phyloP scores from a whole-genome alignment of 2,888 invertebrate genomes.

The Mythimna vitellina region DNA sequence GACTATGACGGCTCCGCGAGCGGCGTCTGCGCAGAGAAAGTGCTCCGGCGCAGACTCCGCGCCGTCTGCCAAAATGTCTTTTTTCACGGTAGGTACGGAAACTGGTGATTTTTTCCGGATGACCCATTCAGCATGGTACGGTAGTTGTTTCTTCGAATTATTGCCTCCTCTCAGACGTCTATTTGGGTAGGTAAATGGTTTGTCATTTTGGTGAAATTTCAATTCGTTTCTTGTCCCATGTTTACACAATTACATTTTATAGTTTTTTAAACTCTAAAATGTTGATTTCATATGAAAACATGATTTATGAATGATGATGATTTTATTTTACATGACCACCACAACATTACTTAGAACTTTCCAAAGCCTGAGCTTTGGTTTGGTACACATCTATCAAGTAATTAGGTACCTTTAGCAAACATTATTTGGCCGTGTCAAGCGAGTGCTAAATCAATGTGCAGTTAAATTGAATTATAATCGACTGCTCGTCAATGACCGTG shows the following conservation, averaged over 20 bases:
- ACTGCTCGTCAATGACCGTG: constrained; percentile 67
- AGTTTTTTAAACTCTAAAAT: constrained; percentile 7
- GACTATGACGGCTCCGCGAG: constrained; percentile 78
- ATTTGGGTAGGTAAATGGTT: constrained; percentile 48
- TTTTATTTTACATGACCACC: constrained; percentile 9
- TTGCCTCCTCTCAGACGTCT: constrained; percentile 29
- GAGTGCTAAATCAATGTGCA: constrained; percentile 59
- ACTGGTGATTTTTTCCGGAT: constrained; percentile 85
- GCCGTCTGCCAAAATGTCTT: constrained; percentile 88
- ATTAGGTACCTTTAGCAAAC: constrained; percentile 23
- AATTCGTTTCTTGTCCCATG: background rate
- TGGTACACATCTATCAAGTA: constrained; percentile 32
- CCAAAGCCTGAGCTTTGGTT: constrained; percentile 21
- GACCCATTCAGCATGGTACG: constrained; percentile 69
- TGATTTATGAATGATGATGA: background rate
- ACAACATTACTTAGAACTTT: constrained; percentile 17
- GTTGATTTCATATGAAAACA: too few relatives aligned
- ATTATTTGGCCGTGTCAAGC: constrained; percentile 27
- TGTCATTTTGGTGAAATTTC: constrained; percentile 39
- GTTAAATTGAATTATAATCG: constrained; percentile 71
- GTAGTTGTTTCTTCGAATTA: constrained; percentile 57
- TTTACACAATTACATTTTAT: background rate
- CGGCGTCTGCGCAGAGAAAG: constrained; percentile 87
- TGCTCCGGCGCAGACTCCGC: constrained; percentile 88
- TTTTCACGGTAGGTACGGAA: constrained; percentile 86